Conservation (phyloP, 2,797 vertebrate species). For the Coracias cyanogaster region DNA sequence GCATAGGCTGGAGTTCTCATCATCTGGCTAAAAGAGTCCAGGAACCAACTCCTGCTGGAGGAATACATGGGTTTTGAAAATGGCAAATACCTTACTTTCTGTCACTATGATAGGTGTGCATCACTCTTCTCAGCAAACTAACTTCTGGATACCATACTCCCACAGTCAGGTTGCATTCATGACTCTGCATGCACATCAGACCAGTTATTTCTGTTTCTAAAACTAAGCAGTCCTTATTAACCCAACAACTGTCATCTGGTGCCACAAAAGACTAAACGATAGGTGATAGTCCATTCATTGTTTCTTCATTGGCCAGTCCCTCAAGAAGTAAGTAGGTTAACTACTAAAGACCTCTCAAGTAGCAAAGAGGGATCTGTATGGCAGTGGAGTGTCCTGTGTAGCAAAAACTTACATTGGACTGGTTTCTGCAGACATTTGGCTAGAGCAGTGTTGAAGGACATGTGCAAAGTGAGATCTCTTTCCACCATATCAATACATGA, state of each 20-base stretch:
- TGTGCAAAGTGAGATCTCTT: background rate
- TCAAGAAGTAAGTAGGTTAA: background rate
- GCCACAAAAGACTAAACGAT: background rate
- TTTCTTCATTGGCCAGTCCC: background rate
- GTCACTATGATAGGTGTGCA: background rate
- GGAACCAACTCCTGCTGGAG: background rate
- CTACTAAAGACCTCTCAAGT: background rate
- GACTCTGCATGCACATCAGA: background rate
- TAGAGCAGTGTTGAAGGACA: background rate
- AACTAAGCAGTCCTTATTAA: background rate
- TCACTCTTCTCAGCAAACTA: background rate
- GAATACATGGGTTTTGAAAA: background rate
- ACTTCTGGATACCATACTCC: background rate
- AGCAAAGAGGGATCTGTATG: background rate
- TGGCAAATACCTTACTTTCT: background rate
- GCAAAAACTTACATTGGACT: background rate
- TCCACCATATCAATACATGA: background rate
- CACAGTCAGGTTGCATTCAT: background rate
- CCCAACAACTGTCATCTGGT: background rate
- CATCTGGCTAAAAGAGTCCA: background rate
- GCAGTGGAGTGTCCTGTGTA: rapidly evolving
- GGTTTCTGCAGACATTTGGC: background rate
- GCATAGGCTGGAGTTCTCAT: background rate
- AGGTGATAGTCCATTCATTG: background rate
- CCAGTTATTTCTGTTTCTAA: background rate